Base-by-base conservation (phyloP, 1,140 invertebrate genomes). In the Melipona quadrifasciata region DNA sequence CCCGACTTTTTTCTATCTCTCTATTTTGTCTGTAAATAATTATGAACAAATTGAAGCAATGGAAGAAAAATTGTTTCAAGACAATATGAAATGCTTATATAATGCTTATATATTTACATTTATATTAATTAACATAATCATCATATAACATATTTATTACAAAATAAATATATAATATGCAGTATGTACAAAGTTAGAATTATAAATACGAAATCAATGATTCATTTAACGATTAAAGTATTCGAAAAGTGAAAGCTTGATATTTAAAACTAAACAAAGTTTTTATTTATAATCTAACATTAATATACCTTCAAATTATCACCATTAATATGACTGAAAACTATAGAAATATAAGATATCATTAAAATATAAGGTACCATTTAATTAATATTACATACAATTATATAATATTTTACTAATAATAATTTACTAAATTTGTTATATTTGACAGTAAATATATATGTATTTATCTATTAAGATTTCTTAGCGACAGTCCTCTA, bases 381-480 rank as follows among this genome's bases (percentile, higher is more conserved):
- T 47, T 47, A 47, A 47, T 47, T 47, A 47, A 47, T 47, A 47
- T 6, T 6, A 3, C 19, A 19, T 67, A 31, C 16, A 65, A 31
- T 67, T 16, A 8, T 67, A 67, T 31, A 67, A 16, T 17, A 65
- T 4, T 65, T 27, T 65, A 31, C 34, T 39, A 39, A 16, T 17
- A 67, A 31, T 31, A 34, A 67, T 14, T n/a, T n/a, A 64, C 0
- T n/a, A 64, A 64, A 24, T 55, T 16, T 39, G 10, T 39, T 11
- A 24, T 0, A 21, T 72, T 64, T 39, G 21, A 3, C 58, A 65
- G 58, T 11, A 65, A 47, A 55, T n/a, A 12, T 61, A 61, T 61
- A 53, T 53, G 4, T 55, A 86, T 75, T 89, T 84, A 85, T 88
- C 84, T 88, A 51, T 27, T 73, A 21, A 87, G 31, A 84, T 73